Evolutionary conservation across 1,140 invertebrate genomes (phyloP).

Genomic region (Bombus polaris): DNA sequence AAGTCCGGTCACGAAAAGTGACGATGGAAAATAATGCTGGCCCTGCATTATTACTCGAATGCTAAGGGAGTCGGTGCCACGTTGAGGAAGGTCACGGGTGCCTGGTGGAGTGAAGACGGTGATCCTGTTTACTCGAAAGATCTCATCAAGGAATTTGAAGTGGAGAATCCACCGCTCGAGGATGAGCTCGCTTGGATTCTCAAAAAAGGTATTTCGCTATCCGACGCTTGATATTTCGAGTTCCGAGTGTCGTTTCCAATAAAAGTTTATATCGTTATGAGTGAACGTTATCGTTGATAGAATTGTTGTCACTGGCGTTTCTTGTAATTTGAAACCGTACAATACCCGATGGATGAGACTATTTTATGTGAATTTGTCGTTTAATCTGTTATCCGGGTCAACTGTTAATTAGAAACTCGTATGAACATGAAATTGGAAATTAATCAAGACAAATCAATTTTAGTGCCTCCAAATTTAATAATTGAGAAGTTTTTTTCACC

Average conservation of each 20-base stretch:
- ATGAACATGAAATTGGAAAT: neutral
- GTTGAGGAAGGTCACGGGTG: conserved; percentile 82
- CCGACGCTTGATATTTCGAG: neutral
- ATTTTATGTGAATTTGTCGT: neutral
- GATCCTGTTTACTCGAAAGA: conserved; percentile 89
- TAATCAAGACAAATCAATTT: neutral
- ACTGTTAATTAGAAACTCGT: neutral
- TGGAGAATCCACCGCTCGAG: conserved; percentile 88
- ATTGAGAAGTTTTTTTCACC: too few species aligned
- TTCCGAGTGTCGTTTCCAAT: neutral
- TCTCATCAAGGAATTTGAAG: conserved; percentile 93
- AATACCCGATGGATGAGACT: neutral
- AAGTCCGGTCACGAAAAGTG: conserved; percentile 13
- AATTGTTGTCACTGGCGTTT: neutral
- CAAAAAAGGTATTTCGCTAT: conserved; percentile 85
- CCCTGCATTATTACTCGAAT: conserved; percentile 91
- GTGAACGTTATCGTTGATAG: neutral
- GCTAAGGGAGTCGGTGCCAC: conserved; percentile 68
- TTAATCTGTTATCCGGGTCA: neutral
- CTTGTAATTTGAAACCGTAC: neutral
- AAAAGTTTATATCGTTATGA: neutral
- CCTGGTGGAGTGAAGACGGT: conserved; percentile 84
- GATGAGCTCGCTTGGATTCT: conserved; percentile 88
- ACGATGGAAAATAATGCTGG: conserved; percentile 84
- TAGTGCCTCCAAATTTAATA: too few species aligned